These are phyloP conservation scores for Eulemur albifrons DNA, from an alignment of 2,797 vertebrate species.

Conservation along the genomic window DNA sequence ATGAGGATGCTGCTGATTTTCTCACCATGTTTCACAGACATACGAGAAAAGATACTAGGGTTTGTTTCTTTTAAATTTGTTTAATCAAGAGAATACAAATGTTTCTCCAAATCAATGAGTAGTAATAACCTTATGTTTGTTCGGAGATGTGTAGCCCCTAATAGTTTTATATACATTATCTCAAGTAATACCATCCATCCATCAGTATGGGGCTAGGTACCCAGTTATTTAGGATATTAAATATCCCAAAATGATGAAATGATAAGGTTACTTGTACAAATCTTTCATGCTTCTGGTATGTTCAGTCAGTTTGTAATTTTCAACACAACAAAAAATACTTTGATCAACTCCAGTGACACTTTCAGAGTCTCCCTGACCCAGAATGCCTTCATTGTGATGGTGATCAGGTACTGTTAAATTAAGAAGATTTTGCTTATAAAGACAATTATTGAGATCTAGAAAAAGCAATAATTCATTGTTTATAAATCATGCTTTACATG, in stretches of 20 bases:
- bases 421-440: constrained; percentile 15
- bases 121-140: not conserved
- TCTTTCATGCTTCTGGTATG: not conserved
- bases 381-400: not conserved
- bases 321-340: not conserved
- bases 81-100: constrained; percentile 1
- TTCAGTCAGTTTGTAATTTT: not conserved
- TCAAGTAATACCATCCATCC: not conserved
- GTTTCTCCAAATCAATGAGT: not conserved
- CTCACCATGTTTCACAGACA: not conserved
- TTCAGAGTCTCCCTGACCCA: not conserved
- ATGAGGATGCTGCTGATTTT: not conserved
- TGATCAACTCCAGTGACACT: not conserved
- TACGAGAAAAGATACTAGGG: not conserved
- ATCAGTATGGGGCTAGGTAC: not conserved
- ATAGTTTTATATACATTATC: not conserved
- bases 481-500: not conserved
- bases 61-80: not conserved
- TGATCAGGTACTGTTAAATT: not conserved
- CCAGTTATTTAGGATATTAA: not conserved
- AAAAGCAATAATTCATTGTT: constrained; percentile 16
- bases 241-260: constrained; percentile 6
- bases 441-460: not conserved
- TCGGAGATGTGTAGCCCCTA: not conserved
- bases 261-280: not conserved